Evolutionary conservation across 2,888 invertebrate genomes (phyloP), one percentile per base, ranked within the genome.

Genomic region (Stenoptilia bipunctidactyla): DNA sequence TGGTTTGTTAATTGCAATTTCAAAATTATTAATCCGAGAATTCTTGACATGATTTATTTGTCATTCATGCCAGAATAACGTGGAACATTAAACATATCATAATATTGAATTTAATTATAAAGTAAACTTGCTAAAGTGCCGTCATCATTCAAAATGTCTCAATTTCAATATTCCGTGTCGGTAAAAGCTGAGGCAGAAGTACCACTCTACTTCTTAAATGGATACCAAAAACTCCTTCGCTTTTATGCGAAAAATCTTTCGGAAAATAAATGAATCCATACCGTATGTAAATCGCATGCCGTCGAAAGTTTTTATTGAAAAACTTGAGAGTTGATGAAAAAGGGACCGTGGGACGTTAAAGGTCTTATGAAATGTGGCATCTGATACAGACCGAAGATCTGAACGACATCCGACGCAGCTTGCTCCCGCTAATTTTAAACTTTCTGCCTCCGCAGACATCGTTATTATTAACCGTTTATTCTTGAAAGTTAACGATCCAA

Each of bases 261-360:
- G 65, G 63, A 67, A 74, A 79, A 79, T 76, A 74, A 77, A 76
- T 75, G 79, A 79, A 75, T 74, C 76, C 72, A 72, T 73, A 72
- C 72, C 74, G 79, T 80, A 79, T 79, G 79, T 76, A 79, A 82
- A 79, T 80, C 71, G 70, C 69, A 68, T 65, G 61, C 64, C 69
- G 68, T 67, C 59, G 65, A 74, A 80, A 77, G 80, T 83, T 83
- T 82, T 82, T 82, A 82, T 82, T 79, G 80, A 83, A 83, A 83
- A 82, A 79, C 80, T 83, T 73, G 79, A 63, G 69, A 68, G 69
- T 72, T 74, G 73, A 79, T 79, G 77, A 76, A 79, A 80, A 79
- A 76, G 76, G 71, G 70, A 64, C 62, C 61, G 34, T 4, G 13
- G 10, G 34, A n/a, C 30, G 61, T 52, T 67, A 58, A 63, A 61